Conservation (phyloP, 2,113 vertebrate genomes). For the Clarias batrachus region DNA sequence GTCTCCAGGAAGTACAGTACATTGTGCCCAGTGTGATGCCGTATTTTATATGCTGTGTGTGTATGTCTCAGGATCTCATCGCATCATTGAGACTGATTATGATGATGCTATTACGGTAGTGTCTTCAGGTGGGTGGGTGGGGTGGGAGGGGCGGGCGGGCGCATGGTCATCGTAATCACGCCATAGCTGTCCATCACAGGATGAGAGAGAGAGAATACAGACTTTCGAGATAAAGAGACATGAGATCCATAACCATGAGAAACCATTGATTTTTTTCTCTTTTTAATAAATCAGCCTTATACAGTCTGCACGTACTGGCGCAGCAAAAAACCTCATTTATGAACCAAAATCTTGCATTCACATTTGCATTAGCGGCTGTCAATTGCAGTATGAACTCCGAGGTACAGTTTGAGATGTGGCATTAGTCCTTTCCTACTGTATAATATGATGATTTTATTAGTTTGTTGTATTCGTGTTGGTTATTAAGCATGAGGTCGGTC, state of each 20-base stretch:
- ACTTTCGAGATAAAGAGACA: not conserved
- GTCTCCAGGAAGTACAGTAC: conserved; percentile 13
- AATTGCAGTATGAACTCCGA: not conserved
- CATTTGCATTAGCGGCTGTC: not conserved
- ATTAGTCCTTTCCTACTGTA: no score
- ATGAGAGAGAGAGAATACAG: conserved; percentile 56
- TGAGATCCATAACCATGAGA: not conserved
- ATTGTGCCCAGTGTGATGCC: not conserved
- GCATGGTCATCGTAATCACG: conserved; percentile 72
- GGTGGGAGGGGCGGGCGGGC: conserved; percentile 78
- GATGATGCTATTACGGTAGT: conserved; percentile 97
- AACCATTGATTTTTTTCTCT: no score
- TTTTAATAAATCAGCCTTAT: not conserved
- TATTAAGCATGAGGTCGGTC: conserved; percentile 15
- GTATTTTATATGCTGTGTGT: conserved; percentile 51
- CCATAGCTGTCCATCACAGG: conserved; percentile 67
- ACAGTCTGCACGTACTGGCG: not conserved
- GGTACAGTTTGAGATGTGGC: not conserved
- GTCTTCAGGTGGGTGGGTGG: conserved; percentile 91
- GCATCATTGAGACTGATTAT: conserved; percentile 99
- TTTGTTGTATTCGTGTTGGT: not conserved
- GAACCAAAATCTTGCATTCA: not conserved
- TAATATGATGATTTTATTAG: not conserved
- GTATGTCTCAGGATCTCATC: conserved; percentile 87
- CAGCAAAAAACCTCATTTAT: not conserved